Evolutionary conservation across 2,113 vertebrate species (phyloP).

Genomic region (Hyperoodon ampullatus): DNA sequence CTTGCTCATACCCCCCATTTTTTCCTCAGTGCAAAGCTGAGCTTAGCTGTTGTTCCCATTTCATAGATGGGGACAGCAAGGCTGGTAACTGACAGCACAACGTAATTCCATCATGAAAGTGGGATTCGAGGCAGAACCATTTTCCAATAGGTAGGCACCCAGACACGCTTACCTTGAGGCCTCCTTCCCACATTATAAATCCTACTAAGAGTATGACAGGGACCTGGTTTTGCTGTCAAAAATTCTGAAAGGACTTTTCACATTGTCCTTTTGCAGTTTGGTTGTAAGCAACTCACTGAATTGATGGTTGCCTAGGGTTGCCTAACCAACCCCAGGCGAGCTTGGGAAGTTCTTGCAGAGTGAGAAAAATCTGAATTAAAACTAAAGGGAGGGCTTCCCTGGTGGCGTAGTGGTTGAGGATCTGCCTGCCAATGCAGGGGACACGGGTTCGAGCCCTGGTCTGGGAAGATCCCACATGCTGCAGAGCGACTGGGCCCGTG

Average conservation of each 20-base stretch:
- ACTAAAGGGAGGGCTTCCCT: background rate
- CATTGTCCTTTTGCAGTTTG: background rate
- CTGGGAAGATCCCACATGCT: too few species aligned
- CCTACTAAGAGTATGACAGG: background rate
- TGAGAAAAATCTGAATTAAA: background rate
- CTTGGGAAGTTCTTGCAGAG: background rate
- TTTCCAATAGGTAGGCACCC: background rate
- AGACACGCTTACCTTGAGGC: background rate
- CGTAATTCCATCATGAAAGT: background rate
- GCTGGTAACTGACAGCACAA: background rate
- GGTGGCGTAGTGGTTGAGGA: too few species aligned
- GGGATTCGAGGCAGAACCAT: background rate
- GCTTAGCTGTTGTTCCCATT: constrained; percentile 47
- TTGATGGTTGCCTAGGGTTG: too few species aligned
- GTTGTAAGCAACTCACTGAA: background rate
- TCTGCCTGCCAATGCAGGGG: too few species aligned
- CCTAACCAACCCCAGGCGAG: accelerated
- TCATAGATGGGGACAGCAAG: constrained; percentile 21
- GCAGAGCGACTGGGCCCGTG: too few species aligned
- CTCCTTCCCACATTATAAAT: background rate
- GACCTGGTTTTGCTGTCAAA: background rate
- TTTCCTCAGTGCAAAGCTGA: background rate
- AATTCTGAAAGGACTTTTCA: background rate
- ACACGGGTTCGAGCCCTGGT: too few species aligned
- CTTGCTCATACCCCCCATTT: accelerated